Evolutionary conservation across 2,888 invertebrate species (phyloP), one percentile per base, ranked within the genome.

Genomic region (Brenthis ino): DNA sequence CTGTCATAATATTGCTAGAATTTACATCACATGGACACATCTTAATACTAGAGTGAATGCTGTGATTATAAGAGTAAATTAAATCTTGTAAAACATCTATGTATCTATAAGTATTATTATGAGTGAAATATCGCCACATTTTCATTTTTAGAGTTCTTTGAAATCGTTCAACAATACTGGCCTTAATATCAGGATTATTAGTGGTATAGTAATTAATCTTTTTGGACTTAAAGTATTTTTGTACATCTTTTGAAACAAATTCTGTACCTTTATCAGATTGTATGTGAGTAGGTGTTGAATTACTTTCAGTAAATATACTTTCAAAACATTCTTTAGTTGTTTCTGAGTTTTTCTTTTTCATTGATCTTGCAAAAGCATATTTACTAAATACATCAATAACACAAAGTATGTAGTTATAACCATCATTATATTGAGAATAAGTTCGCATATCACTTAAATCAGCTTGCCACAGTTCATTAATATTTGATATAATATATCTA

Each of bases 111-210:
- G 69, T 69, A 63, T 65, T 67, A 57, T 58, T 67, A 63, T 72
- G 58, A 11, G 69, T 70, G 66, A 76, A 73, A 65, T 73, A 75
- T 33, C 77, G 75, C 76, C 74, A 78, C 76, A 76, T 77, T 70
- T 75, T 76, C 67, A 68, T 74, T 69, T 78, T 76, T 0, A 78
- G 64, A 55, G 77, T 78, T 71, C 75, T 73, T 66, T 77, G 76
- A 74, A 78, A 76, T 69, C 76, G 69, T 63, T 78, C 75, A 5
- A 77, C 76, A 58, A 77, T 70, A 37, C 77, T 76, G 6, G 74
- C 75, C 68, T 76, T 77, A 54, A 77, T 76, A 63, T 76, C 76
- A 14, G 76, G 75, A 57, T 76, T 76, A 50, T 78, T 78, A 12
- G 75, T 77, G 5, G 70, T 74, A 51, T 72, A 73, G 43, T 72